These are phyloP conservation scores for Thalassarche chlororhynchos DNA, from an alignment of 2,113 vertebrate genomes.

Conservation along the genomic window DNA sequence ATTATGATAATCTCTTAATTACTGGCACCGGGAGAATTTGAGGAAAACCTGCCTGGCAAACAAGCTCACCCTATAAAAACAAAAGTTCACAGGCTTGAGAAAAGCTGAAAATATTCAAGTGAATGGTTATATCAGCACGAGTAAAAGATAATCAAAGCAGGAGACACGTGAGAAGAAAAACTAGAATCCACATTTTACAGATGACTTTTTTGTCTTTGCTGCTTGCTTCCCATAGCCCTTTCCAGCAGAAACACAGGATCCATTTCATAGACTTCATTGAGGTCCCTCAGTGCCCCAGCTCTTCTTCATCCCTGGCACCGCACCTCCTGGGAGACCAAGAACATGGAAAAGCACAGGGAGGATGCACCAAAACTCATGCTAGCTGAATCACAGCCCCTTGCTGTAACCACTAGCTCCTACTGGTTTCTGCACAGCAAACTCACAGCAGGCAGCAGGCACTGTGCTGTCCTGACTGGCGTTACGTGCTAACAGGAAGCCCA, in stretches of 20 bases:
- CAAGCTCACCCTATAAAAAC: not conserved
- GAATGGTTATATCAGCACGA: not conserved
- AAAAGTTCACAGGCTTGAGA: not conserved
- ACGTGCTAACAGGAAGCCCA: constrained; percentile 49
- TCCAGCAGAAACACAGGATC: not conserved
- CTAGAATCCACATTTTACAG: not conserved
- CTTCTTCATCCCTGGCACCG: not conserved
- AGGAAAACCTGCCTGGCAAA: constrained; percentile 60
- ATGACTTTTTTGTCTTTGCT: not conserved
- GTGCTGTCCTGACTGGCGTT: not conserved
- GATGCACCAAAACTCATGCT: not conserved
- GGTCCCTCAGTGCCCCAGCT: not conserved
- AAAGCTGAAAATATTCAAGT: not conserved
- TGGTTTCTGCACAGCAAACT: not conserved
- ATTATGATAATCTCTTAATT: constrained; percentile 66
- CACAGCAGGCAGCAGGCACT: not conserved
- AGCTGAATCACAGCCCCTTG: not conserved
- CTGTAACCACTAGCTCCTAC: not conserved
- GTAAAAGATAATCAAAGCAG: not conserved
- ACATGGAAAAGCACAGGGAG: not conserved
- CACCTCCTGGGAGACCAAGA: not conserved
- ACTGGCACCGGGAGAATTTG: constrained; percentile 39
- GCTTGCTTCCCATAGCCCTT: not conserved
- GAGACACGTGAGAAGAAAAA: not conserved
- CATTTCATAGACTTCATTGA: not conserved